Evolutionary conservation across 2,888 invertebrate genomes (phyloP), one percentile per base, ranked within the genome.

Genomic region (Caenorhabditis auriculariae): DNA sequence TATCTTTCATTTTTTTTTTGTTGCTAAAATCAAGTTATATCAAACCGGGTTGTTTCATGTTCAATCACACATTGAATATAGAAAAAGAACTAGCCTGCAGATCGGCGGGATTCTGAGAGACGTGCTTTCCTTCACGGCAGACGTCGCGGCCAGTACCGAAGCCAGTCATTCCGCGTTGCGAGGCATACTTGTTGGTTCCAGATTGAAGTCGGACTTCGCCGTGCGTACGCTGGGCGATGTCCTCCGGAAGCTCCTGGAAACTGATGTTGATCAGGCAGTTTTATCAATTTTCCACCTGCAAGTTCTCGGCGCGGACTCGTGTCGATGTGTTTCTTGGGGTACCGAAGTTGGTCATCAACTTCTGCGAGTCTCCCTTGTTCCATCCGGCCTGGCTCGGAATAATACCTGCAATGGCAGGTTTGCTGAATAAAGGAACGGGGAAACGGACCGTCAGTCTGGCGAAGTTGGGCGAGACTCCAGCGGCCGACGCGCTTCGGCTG

Each of bases 291-390:
- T 32, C n/a, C 19, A 75, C 78, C 61, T 74, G 69, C 48, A 80
- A 69, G 48, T 76, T 75, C 45, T 78, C 78, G 26, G 76, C 49
- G 62, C 72, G 77, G 60, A 80, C 73, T 32, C 73, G 60, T 26
- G 75, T 73, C 53, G 53, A 53, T 59, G 81, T 81, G 75, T 81
- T 81, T 63, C 81, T 70, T 28, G 80, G 80, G 28, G 81, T 81
- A 60, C 81, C 81, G 66, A 82, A 81, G 64, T 76, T 76, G 67
- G 81, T 81, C 81, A 82, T 82, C 69, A 77, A 54, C 69, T 80
- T 81, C 64, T 81, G 81, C 38, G 81, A 81, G 73, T 80, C 81
- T 70, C 82, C 82, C 74, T 76, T 81, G 74, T 81, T 81, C 82
- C 82, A 82, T 66, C 81, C 81, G 54, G 81, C 79, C 67, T 81